Conservation (phyloP, 2,888 invertebrate genomes). For the Heteromurus nitidus region DNA sequence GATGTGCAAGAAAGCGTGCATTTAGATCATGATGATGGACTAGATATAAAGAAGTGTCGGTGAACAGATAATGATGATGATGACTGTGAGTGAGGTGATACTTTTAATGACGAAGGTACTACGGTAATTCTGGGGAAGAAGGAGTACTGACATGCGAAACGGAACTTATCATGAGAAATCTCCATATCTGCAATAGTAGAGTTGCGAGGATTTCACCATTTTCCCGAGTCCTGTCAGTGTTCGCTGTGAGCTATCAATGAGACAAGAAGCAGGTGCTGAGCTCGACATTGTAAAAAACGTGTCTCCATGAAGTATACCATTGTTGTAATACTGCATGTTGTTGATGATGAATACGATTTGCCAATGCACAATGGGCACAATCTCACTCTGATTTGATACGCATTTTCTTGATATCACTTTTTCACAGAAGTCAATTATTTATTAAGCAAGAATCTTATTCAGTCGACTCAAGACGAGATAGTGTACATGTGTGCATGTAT, state of each 20-base stretch:
- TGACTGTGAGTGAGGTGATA: neutral
- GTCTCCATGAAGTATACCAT: conserved; percentile 38
- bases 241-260: neutral
- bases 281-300: neutral
- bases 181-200: conserved; percentile 14
- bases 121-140: conserved; percentile 49
- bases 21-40: conserved; percentile 49
- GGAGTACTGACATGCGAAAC: conserved; percentile 50
- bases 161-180: conserved; percentile 64
- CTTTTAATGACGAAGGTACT: conserved; percentile 29
- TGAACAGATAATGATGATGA: conserved; percentile 25
- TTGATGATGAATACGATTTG: too few relatives aligned
- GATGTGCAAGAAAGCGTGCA: conserved; percentile 57
- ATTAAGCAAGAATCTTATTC: conserved; percentile 29
- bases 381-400: conserved; percentile 31
- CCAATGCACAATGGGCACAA: conserved; percentile 5
- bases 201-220: conserved; percentile 58
- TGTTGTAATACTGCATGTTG: conserved; percentile 9
- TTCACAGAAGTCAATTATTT: conserved; percentile 36
- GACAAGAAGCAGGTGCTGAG: neutral
- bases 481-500: neutral
- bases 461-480: conserved; percentile 7
- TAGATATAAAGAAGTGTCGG: conserved; percentile 3
- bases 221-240: neutral
- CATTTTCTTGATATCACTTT: conserved; percentile 19